Evolutionary conservation across 2,797 vertebrate genomes (phyloP).

Genomic region (Coreius guichenoti): DNA sequence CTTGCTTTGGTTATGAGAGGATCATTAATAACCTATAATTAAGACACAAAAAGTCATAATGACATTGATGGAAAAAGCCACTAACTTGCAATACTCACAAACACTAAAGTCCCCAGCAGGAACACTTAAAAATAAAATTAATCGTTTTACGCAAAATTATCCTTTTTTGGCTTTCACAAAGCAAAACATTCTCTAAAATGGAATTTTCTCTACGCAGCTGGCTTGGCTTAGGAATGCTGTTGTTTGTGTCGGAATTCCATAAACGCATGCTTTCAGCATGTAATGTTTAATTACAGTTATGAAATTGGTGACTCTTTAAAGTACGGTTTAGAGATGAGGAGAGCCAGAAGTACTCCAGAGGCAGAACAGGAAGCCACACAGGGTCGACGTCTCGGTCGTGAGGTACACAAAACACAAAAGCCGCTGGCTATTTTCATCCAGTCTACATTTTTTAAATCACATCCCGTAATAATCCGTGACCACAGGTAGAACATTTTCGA

Average conservation of each 20-base stretch:
- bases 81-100: slow-evolving; percentile 5
- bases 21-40: slow-evolving; percentile 44
- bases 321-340: slow-evolving; percentile 69
- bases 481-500: slow-evolving; percentile 11
- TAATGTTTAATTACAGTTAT: slow-evolving; percentile 73
- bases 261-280: slow-evolving; percentile 74
- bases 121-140: slow-evolving; percentile 11
- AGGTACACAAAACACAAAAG: slow-evolving; percentile 42
- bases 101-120: neutral
- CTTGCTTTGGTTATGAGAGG: slow-evolving; percentile 16
- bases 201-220: slow-evolving; percentile 66
- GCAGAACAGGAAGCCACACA: slow-evolving; percentile 68
- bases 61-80: slow-evolving; percentile 9
- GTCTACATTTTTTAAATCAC: slow-evolving; percentile 42
- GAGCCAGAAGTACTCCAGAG: slow-evolving; percentile 74
- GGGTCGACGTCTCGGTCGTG: slow-evolving; percentile 58
- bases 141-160: slow-evolving; percentile 24
- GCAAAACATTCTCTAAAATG: slow-evolving; percentile 56
- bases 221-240: slow-evolving; percentile 71
- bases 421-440: slow-evolving; percentile 32
- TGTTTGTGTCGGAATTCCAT: slow-evolving; percentile 71
- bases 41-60: slow-evolving; percentile 33
- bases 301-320: slow-evolving; percentile 70
- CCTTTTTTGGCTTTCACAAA: slow-evolving; percentile 11
- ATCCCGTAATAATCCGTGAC: slow-evolving; percentile 11